Conservation (phyloP, 2,797 vertebrate species). For the Ibycter americanus region DNA sequence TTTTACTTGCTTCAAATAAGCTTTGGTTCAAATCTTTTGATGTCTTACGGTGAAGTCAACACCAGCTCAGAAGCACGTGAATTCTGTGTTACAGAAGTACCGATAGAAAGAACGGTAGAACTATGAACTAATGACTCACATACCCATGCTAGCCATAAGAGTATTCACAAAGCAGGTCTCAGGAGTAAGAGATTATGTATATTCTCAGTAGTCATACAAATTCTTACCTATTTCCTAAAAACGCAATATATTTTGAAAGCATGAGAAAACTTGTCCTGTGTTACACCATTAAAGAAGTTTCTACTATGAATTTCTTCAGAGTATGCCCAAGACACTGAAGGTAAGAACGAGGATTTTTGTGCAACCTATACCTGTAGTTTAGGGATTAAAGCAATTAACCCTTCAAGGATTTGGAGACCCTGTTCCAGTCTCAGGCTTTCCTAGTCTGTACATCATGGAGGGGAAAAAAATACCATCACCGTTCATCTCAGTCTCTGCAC, state of each 20-base stretch:
- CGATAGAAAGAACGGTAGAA: background rate
- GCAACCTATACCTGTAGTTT: background rate
- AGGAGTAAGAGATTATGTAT: background rate
- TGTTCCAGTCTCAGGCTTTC: background rate
- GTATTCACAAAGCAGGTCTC: background rate
- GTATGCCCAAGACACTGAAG: background rate
- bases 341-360: background rate
- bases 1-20: background rate
- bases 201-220: background rate
- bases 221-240: background rate
- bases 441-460: background rate
- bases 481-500: background rate
- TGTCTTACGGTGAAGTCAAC: background rate
- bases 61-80: background rate
- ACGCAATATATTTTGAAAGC: background rate
- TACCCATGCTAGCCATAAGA: background rate
- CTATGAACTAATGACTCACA: background rate
- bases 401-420: background rate
- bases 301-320: background rate
- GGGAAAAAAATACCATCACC: fast-evolving
- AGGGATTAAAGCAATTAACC: background rate
- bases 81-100: background rate
- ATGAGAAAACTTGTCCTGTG: background rate
- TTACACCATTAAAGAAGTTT: background rate
- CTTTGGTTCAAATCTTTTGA: background rate